phyloP scores from a whole-genome alignment of 2,113 vertebrate genomes.

The Herpetotheres cachinnans region DNA sequence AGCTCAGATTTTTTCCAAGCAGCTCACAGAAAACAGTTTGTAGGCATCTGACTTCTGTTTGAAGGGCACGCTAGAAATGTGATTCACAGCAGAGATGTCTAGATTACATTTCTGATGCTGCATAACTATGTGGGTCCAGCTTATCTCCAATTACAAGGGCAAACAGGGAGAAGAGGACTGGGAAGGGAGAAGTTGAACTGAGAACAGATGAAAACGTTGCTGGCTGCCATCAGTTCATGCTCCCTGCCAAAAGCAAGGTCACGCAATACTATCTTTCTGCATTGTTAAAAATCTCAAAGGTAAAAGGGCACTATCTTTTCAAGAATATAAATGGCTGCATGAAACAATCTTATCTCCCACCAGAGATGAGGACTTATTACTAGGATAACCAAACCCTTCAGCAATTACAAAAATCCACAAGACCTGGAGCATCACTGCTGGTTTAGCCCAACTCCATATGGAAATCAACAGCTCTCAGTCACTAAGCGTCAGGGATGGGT shows the following conservation, averaged over 20 bases:
- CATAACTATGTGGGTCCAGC: not conserved
- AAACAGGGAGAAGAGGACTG: not conserved
- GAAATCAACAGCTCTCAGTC: not conserved
- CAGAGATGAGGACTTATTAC: not conserved
- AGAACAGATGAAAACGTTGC: not conserved
- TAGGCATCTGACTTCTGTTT: not conserved
- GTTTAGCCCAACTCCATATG: not conserved
- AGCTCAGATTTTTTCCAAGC: not conserved
- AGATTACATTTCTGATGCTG: conserved; percentile 31
- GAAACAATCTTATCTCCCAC: not conserved
- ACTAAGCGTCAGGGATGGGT: not conserved
- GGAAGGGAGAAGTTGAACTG: not conserved
- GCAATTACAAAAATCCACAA: not conserved
- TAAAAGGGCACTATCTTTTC: not conserved
- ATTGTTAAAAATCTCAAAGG: not conserved
- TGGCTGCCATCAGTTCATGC: not conserved
- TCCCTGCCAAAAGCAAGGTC: not conserved
- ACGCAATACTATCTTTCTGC: not conserved
- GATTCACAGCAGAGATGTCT: not conserved
- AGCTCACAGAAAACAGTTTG: not conserved
- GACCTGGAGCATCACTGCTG: not conserved
- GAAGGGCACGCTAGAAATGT: not conserved
- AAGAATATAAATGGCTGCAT: not conserved
- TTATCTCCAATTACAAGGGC: conserved; percentile 37
- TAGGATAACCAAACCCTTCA: not conserved